Evolutionary conservation across 2,888 invertebrate genomes (phyloP).

Genomic region (Rhorus exstirpatorius): DNA sequence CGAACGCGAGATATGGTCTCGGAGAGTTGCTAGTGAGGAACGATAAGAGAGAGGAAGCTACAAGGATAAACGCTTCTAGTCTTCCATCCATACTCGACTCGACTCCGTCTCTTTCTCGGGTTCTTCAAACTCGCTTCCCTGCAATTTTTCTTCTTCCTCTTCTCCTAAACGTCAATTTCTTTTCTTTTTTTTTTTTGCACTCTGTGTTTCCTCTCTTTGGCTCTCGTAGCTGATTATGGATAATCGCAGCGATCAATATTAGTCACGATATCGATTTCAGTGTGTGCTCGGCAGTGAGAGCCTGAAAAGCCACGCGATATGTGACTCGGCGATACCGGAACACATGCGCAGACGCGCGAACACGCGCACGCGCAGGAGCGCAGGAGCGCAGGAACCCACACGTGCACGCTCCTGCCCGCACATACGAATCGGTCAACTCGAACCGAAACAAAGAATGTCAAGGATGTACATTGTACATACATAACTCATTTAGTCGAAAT

Average conservation of each 20-base stretch:
- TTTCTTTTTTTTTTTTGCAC: background rate
- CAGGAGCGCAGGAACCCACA: background rate
- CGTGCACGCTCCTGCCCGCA: background rate
- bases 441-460: constrained; percentile 23
- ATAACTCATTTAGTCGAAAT: too few species aligned
- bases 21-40: constrained; percentile 8
- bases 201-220: constrained; percentile 1
- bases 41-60: constrained; percentile 47
- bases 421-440: background rate
- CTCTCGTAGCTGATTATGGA: constrained; percentile 35
- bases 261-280: constrained; percentile 55
- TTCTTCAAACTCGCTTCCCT: constrained; percentile 10
- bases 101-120: constrained; percentile 11
- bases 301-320: constrained; percentile 41
- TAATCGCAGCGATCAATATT: constrained; percentile 55
- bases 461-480: too few species aligned
- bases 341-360: background rate
- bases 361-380: background rate
- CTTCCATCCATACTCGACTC: constrained; percentile 18
- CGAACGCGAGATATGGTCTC: constrained; percentile 16
- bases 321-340: constrained; percentile 36
- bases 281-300: constrained; percentile 14
- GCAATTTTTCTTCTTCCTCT: background rate
- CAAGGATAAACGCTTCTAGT: constrained; percentile 41
- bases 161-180: constrained; percentile 22